Evolutionary conservation across 2,888 invertebrate species (phyloP).

Genomic region (Falcaria lacertinaria): DNA sequence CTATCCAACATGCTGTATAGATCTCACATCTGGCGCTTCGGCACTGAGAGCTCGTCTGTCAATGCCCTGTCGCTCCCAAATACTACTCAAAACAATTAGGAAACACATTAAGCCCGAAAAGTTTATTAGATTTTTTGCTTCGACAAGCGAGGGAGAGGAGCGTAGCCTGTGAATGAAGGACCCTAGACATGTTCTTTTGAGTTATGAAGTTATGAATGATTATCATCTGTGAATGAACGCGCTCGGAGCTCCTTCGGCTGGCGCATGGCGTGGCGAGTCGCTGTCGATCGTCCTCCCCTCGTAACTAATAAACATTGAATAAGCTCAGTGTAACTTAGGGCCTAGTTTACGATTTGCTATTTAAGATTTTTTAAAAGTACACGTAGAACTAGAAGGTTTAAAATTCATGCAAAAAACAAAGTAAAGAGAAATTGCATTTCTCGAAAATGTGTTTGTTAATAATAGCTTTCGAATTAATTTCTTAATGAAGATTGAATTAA

Average conservation of each 20-base stretch:
- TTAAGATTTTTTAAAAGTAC: not conserved
- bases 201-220: conserved; percentile 54
- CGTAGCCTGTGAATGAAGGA: conserved; percentile 44
- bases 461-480: no score
- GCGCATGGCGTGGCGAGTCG: conserved; percentile 1
- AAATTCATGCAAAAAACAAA: no score
- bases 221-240: conserved; percentile 46
- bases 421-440: no score
- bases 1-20: conserved; percentile 26
- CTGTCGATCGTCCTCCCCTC: conserved; percentile 6
- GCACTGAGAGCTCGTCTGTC: conserved; percentile 48
- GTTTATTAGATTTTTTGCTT: conserved; percentile 46
- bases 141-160: conserved; percentile 35
- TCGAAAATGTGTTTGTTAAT: no score
- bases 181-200: conserved; percentile 48
- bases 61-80: conserved; percentile 21
- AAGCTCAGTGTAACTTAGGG: not conserved
- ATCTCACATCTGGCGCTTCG: conserved; percentile 51
- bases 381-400: no score
- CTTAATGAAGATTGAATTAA: no score
- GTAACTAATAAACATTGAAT: not conserved
- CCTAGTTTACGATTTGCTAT: not conserved
- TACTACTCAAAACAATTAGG: conserved; percentile 31
- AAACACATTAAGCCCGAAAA: conserved; percentile 48
- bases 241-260: conserved; percentile 27